Evolutionary conservation across 2,113 vertebrate genomes (phyloP), one percentile per base, ranked within the genome.

Genomic region (Rhinolophus sinicus): DNA sequence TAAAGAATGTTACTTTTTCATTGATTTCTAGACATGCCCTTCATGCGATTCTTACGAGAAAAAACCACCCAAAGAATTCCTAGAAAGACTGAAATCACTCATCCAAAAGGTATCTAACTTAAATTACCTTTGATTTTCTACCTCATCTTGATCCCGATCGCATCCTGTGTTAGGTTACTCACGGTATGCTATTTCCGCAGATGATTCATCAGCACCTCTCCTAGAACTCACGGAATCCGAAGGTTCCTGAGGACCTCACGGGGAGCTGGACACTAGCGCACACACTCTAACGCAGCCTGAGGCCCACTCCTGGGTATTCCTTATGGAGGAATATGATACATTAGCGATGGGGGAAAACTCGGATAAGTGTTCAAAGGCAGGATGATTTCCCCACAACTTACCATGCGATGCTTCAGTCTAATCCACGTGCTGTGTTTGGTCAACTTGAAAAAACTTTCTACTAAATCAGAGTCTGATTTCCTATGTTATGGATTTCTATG

Each of bases 51-150:
- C 96, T 24, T 98, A 98, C 0, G 5, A 97, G 89, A 98, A 97
- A 95, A 97, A 98, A 90, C 24, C 0, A 0, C 98, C 98, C 33
- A 83, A 58, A 26, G 93, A 97, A 38, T 99, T 98, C 97, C 19
- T 99, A 86, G 85, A 75, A n/a, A 83, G 95, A 77, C 98, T 99
- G 93, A 89, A 13, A 90, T 91, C 95, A 9, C 93, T 99, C 64
- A 96, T 99, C 56, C 67, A 98, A 83, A 93, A 97, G 98, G 99
- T 99, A 98, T 30, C 33, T 35, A 30, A 14, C 26, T 95, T 88
- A 52, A 19, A 0, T 64, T 35, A 35, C 4, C 33, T 81, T 69
- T 95, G 75, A 14, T 80, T 65, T 84, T 80, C 60, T 9, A 11
- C 5, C 76, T 70, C 28, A 8, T 6, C 12, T 75, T 65, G 40